Base-by-base conservation (phyloP, 2,888 invertebrate species). In the Pharmacophagus antenor region DNA sequence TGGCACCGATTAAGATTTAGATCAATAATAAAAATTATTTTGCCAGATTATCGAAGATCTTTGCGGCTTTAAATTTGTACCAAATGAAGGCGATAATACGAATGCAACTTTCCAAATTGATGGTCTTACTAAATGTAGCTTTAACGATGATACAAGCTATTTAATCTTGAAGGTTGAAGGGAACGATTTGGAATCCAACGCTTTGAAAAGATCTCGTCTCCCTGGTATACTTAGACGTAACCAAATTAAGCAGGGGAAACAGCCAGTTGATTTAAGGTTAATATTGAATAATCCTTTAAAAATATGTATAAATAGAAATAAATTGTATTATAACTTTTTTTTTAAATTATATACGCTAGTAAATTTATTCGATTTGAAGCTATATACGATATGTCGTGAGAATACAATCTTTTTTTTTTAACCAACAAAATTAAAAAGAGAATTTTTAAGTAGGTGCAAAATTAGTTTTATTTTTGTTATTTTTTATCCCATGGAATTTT, bases 141-240 rank as follows among this genome's bases (percentile, higher is more conserved):
- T 80, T 55, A 64, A 73, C 1, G 77, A 79, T 47, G 82, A 87
- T 52, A 88, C 83, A 0, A 80, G 83, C 1, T 90, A 83, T 61
- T 65, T 91, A 8, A 77, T 90, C 1, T 76, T 90, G 15, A 86
- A 82, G 64, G 71, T 87, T 7, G 82, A 85, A 51, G 79, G 77
- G 0, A 70, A 73, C n/a, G 72, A 77, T 27, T 63, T 70, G 2
- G 74, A 79, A 5, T 58, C 64, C 12, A 72, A 75, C 5, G 68
- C 69, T 0, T 63, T 68, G 27, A 82, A 79, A 59, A 68, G 73
- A 56, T 72, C 74, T 1, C 69, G 75, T n/a, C 61, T 77, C 1
- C 79, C 81, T 10, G 75, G 76, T 3, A 72, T 73, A 27, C 67
- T 72, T 2, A 79, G 74, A 61, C 77, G 73, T 48, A 66, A 75